phyloP scores from a whole-genome alignment of 2,797 vertebrate species.

The Pseudochirops corinnae region DNA sequence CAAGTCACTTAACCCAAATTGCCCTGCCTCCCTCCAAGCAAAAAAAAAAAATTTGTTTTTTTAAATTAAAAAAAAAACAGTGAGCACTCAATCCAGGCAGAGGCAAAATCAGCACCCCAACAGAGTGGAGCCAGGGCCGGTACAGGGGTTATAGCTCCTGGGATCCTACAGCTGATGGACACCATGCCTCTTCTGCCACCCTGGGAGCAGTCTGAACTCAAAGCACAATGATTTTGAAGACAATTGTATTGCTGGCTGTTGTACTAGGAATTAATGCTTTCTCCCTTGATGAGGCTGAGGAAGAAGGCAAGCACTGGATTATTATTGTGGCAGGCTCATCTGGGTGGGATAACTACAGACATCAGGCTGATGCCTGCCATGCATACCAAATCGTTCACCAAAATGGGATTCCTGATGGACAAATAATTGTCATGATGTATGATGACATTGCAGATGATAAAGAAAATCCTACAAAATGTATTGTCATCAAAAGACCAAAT shows the following conservation, averaged over 20 bases:
- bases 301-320: constrained; percentile 94
- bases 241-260: constrained; percentile 82
- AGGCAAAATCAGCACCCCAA: no score
- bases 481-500: constrained; percentile 95
- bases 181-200: no score
- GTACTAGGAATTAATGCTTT: constrained; percentile 78
- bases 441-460: constrained; percentile 93
- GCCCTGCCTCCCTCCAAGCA: no score
- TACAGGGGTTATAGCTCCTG: no score
- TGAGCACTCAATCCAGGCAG: no score
- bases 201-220: not conserved
- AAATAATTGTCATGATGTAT: constrained; percentile 99
- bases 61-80: no score
- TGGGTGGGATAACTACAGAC: constrained; percentile 97
- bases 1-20: no score
- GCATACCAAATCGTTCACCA: constrained; percentile 96
- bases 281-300: constrained; percentile 83
- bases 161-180: no score
- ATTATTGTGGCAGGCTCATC: constrained; percentile 95
- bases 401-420: constrained; percentile 96
- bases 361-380: constrained; percentile 97
- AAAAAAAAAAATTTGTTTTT: no score
- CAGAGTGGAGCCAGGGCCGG: no score
- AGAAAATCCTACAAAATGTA: constrained; percentile 93
- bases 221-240: constrained; percentile 83